phyloP scores from a whole-genome alignment of 2,888 invertebrate species.

The Baronia brevicornis region DNA sequence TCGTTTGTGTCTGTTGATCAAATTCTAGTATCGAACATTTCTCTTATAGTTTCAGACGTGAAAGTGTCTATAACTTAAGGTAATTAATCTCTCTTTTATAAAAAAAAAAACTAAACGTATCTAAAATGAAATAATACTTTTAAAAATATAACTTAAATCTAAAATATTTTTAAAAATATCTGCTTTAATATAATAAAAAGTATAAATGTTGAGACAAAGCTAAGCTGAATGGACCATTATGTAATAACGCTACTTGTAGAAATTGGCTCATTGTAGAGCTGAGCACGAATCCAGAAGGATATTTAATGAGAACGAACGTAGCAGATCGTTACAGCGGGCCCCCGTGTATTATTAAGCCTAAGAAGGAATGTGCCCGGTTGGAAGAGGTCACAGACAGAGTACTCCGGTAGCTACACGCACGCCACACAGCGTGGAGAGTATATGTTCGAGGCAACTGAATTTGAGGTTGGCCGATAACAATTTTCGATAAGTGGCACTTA shows the following conservation, averaged over 20 bases:
- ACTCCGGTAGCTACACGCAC: constrained; percentile 47
- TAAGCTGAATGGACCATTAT: no score
- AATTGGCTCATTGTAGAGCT: constrained; percentile 32
- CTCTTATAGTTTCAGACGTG: no score
- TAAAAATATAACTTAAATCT: no score
- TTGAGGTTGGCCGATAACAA: not conserved
- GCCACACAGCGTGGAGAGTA: constrained; percentile 18
- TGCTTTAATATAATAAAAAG: no score
- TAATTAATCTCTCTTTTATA: no score
- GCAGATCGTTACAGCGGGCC: constrained; percentile 57
- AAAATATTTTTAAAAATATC: no score
- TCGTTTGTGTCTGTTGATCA: no score
- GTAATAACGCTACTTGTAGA: constrained; percentile 24
- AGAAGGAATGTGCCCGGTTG: constrained; percentile 62
- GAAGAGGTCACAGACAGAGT: constrained; percentile 57
- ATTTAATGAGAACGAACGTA: constrained; percentile 59
- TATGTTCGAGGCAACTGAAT: not conserved
- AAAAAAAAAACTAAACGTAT: no score
- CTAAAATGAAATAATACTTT: no score
- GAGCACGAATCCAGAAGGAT: constrained; percentile 43
- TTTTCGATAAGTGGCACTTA: not conserved
- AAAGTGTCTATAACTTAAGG: no score
- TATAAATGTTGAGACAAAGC: no score
- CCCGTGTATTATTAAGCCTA: constrained; percentile 70
- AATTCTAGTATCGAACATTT: no score